Evolutionary conservation across 2,888 invertebrate species (phyloP).

Genomic region (Lumbricus terrestris): DNA sequence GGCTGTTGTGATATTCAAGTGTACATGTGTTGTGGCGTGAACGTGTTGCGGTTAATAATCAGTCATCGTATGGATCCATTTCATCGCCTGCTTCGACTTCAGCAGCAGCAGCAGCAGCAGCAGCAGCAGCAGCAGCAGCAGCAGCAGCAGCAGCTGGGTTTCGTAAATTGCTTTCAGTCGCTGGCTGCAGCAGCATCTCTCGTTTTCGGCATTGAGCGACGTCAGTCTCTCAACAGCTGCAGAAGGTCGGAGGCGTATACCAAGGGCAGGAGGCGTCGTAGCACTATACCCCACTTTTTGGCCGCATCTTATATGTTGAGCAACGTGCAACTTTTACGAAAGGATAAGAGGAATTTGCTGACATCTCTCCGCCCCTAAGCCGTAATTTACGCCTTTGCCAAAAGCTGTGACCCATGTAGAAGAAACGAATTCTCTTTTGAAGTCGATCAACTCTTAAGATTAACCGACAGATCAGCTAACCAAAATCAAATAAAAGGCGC

Average conservation of each 20-base stretch:
- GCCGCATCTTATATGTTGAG: background rate
- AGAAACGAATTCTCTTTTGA: background rate
- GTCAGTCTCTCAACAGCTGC: background rate
- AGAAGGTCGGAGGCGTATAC: background rate
- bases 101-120: too few relatives aligned
- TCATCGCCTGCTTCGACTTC: background rate
- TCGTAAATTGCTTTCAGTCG: constrained; percentile 3
- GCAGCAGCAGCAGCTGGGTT: background rate
- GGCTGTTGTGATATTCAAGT: background rate
- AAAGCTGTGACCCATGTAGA: background rate
- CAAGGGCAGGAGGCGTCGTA: background rate
- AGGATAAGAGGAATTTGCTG: background rate
- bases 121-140: background rate
- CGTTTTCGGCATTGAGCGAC: background rate
- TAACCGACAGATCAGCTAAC: background rate
- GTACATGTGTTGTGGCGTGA: background rate
- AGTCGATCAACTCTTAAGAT: background rate
- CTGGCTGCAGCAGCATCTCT: background rate
- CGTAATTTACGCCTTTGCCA: background rate
- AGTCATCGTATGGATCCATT: background rate
- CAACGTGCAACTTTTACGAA: background rate
- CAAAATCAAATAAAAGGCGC: background rate
- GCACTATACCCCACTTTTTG: background rate
- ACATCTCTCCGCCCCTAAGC: background rate
- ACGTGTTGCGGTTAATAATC: background rate